Evolutionary conservation across 2,113 vertebrate species (phyloP), one percentile per base, ranked within the genome.

Genomic region (Tupaia chinensis): DNA sequence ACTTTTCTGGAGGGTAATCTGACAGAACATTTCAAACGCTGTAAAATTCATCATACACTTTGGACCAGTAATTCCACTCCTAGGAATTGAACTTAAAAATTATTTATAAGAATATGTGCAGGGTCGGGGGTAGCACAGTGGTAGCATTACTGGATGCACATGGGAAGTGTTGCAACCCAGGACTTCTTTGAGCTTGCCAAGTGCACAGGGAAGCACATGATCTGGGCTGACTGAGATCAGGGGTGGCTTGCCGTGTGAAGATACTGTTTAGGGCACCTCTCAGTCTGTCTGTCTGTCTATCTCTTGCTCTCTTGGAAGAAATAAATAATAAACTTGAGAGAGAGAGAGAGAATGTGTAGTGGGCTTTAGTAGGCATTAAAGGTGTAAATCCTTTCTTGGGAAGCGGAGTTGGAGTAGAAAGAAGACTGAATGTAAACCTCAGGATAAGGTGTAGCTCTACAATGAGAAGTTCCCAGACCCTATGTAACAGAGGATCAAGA

Each of bases 1-100:
- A 84, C 9, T 60, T 88, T 85, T 86, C 95, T 19, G 7, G 34
- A 94, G 65, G 70, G 73, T 61, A 92, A 91, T 76, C 60, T 91
- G 69, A 69, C 70, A 86, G 78, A 78, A 32, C 44, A 88, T 89
- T 93, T 97, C 70, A 91, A 94, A 96, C 82, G 58, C 73, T 94
- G 54, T 70, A 80, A 86, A 77, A 86, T 34, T 96, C 69, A 92
- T 78, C 58, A 68, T 53, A 60, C 7, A 25, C 34, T 96, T 91
- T 83, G 44, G 86, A 68, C n/a, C 4, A 90, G 9, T 87, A 86
- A 91, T 94, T 94, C 58, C 27, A 63, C 60, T 93, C 83, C 44
- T 76, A 83, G 74, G 20, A 93, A 91, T 9, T 73, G 70, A 80
- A 61, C 70, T 93, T 60, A 63, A 95, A 91, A 91, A 95, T n/a